Percentiles rank a stretch among this genome's conserved stretches.
Evolutionary conservation across 1,140 invertebrate genomes (phyloP).

Genomic region (Matsumurasca onukii): DNA sequence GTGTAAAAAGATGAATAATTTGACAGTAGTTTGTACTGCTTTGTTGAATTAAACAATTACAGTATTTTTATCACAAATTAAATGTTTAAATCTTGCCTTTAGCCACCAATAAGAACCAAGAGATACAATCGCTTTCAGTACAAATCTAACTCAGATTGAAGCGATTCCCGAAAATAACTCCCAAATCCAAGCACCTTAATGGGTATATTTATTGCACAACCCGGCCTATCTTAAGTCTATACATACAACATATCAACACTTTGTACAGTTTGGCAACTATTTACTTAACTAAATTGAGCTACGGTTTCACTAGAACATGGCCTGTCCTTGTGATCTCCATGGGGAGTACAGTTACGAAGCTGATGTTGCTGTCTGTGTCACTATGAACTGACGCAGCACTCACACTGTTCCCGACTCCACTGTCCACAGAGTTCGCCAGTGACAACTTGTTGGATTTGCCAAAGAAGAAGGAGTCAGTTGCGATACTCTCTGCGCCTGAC

Average conservation of each 20-base stretch:
- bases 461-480: conserved; percentile 86
- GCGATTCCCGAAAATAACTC: too few species aligned
- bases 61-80: too few species aligned
- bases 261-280: conserved; percentile 24
- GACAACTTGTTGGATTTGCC: conserved; percentile 60
- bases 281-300: neutral
- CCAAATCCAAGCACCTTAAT: conserved; percentile 18
- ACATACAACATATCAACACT: conserved; percentile 17
- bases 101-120: too few species aligned
- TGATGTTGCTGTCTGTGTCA: conserved; percentile 32
- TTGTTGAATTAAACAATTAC: too few species aligned
- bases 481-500: conserved; percentile 79
- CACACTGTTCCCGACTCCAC: neutral
- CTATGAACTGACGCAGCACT: conserved; percentile 13
- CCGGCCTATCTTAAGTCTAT: conserved; percentile 22
- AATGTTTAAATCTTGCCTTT: too few species aligned
- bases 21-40: too few species aligned
- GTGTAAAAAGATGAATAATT: too few species aligned
- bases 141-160: too few species aligned
- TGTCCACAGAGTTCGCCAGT: conserved; percentile 28
- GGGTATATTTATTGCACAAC: conserved; percentile 29
- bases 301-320: conserved; percentile 12
- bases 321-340: conserved; percentile 8
- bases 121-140: too few species aligned
- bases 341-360: conserved; percentile 31